A percentile compares a stretch with the other conserved stretches of the same genome.
Evolutionary conservation across 2,113 vertebrate genomes (phyloP).

Genomic region (Sapayoa aenigma): DNA sequence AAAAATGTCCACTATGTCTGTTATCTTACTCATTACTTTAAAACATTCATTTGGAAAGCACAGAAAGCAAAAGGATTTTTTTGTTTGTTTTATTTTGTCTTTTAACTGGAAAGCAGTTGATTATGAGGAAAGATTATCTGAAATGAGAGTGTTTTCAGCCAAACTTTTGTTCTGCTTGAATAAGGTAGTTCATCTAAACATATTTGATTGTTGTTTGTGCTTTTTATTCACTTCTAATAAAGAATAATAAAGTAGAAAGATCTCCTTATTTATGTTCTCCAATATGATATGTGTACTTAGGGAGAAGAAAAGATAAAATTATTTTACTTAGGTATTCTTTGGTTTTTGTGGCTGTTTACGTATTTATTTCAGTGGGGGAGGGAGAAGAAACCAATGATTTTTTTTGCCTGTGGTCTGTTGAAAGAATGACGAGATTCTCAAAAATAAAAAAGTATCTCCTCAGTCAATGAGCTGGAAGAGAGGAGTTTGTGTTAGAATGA

Average conservation of each 20-base stretch:
- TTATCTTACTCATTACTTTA: neutral
- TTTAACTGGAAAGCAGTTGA: neutral
- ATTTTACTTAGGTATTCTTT: neutral
- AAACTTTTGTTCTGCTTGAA: neutral
- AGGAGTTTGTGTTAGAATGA: neutral
- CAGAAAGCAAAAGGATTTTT: neutral
- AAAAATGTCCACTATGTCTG: neutral
- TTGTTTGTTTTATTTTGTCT: neutral
- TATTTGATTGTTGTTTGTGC: neutral
- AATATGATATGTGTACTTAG: neutral
- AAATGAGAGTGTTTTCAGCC: neutral
- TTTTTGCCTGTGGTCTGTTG: neutral
- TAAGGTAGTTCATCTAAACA: neutral
- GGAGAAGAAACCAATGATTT: neutral
- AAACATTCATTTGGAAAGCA: neutral
- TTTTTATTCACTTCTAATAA: neutral
- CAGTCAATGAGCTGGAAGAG: neutral
- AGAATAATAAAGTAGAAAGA: neutral
- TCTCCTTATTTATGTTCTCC: neutral
- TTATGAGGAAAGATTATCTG: neutral
- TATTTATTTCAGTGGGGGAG: neutral
- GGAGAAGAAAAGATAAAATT: neutral
- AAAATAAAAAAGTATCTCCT: neutral
- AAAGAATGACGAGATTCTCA: neutral
- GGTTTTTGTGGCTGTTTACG: neutral